phyloP scores from a whole-genome alignment of 2,797 vertebrate species.

The Synaphobranchus kaupii region DNA sequence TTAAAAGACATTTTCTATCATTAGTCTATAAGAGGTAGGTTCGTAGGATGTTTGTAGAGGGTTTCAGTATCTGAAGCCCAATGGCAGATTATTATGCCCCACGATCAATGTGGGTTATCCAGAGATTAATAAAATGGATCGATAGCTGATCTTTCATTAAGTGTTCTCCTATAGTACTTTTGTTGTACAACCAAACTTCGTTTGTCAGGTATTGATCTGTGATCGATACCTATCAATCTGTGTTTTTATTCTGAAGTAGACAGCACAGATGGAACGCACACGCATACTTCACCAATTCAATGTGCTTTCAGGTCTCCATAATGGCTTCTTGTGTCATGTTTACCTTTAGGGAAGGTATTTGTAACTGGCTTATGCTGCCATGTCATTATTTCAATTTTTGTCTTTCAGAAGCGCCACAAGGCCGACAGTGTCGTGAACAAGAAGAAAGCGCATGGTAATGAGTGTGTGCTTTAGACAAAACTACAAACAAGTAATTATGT shows the following conservation, averaged over 20 bases:
- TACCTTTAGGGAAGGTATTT: neutral
- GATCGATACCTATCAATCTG: neutral
- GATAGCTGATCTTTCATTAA: neutral
- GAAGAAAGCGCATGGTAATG: conserved; percentile 14
- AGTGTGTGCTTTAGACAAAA: neutral
- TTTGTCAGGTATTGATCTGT: neutral
- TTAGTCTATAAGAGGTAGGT: neutral
- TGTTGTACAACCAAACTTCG: neutral
- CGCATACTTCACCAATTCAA: neutral
- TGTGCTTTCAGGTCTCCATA: neutral
- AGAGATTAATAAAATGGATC: neutral
- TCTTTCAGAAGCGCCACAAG: conserved; percentile 13
- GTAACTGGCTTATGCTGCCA: neutral
- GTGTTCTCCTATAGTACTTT: neutral
- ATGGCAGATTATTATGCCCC: neutral
- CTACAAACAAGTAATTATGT: neutral
- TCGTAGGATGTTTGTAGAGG: neutral
- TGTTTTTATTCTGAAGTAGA: neutral
- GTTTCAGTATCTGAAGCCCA: neutral
- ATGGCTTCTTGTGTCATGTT: neutral
- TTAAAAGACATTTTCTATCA: neutral
- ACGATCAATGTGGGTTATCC: neutral
- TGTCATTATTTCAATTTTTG: neutral
- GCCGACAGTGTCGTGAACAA: conserved; percentile 18
- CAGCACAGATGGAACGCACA: neutral